Conservation (phyloP, 1,140 invertebrate species). For the Yoshiicerus persimilis region DNA sequence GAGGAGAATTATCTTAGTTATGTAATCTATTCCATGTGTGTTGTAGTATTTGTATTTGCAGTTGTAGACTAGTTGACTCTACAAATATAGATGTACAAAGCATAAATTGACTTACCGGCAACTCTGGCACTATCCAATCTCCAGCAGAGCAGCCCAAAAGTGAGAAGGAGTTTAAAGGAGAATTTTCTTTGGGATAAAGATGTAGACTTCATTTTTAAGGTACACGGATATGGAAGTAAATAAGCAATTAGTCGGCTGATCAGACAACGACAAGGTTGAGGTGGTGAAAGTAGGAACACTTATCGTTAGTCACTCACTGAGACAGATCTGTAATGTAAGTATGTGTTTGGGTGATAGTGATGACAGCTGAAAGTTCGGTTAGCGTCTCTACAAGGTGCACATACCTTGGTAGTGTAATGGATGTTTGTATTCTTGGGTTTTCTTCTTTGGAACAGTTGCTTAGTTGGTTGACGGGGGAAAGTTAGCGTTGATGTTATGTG, state of each 20-base stretch:
- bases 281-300: neutral
- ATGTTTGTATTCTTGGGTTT: neutral
- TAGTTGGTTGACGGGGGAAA: neutral
- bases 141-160: neutral
- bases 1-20: no score
- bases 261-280: neutral
- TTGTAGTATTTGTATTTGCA: neutral
- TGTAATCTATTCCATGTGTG: no score
- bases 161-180: neutral
- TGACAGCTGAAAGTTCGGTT: neutral
- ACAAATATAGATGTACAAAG: neutral
- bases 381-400: neutral
- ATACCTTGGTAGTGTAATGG: neutral
- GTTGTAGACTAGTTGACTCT: neutral
- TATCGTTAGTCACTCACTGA: neutral
- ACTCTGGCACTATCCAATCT: neutral
- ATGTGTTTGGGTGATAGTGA: neutral
- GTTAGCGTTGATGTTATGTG: neutral
- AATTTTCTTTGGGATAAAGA: neutral
- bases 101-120: neutral
- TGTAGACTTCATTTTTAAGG: neutral
- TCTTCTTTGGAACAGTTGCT: neutral
- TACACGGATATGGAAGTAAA: neutral
- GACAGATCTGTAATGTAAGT: neutral
- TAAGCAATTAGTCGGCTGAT: neutral